phyloP scores from a whole-genome alignment of 2,888 invertebrate genomes.

The Actias luna region DNA sequence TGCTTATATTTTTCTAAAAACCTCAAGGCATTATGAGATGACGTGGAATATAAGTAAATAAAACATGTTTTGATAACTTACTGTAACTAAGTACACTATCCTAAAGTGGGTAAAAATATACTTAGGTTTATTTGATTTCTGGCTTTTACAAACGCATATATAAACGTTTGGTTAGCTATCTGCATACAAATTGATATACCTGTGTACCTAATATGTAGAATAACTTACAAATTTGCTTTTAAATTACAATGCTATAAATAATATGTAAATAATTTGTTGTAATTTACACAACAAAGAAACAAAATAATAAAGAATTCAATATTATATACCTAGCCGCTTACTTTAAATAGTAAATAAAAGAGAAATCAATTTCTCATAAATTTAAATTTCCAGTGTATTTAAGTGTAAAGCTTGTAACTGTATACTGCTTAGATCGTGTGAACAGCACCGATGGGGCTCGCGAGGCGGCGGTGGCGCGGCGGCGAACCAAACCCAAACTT shows the following conservation, averaged over 20 bases:
- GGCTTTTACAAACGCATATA: no score
- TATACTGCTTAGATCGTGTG: constrained; percentile 45
- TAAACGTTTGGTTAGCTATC: no score
- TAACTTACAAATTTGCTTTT: no score
- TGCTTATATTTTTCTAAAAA: no score
- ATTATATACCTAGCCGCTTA: background rate
- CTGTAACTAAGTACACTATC: background rate
- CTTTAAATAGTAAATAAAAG: background rate
- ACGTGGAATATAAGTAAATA: background rate
- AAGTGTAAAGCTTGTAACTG: constrained; percentile 18
- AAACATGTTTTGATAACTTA: background rate
- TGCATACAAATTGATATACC: background rate
- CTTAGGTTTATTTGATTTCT: background rate
- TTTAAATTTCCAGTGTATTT: constrained; percentile 13
- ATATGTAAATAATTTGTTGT: no score
- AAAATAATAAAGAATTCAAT: background rate
- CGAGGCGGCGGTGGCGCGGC: constrained; percentile 36
- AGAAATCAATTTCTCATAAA: background rate
- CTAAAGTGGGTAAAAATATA: background rate
- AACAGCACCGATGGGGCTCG: constrained; percentile 48
- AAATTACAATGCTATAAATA: no score
- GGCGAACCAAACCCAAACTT: constrained; percentile 72
- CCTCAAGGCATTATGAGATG: background rate
- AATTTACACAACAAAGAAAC: background rate
- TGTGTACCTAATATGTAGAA: background rate